Base-by-base conservation (phyloP, 2,888 invertebrate species). In the Tridacna gigas region DNA sequence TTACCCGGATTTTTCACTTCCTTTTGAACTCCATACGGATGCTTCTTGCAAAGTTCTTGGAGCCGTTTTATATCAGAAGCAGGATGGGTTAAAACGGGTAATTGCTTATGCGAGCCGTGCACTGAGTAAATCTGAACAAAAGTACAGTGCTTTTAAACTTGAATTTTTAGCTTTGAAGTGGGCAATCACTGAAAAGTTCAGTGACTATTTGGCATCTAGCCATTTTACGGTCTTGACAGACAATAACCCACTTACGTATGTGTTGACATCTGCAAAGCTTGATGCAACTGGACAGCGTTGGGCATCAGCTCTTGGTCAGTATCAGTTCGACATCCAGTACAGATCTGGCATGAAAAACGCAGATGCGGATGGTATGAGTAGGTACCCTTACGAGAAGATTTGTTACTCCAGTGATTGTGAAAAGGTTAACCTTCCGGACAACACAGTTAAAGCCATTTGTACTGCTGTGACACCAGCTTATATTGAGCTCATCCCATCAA, bases 171-270 rank as follows among this genome's bases (percentile, higher is more conserved):
- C 67, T 7, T 76, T 80, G 47, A 80, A 80, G 47, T 80, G 80
- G 80, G 80, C 76, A n/a, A 69, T 80, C 1, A 78, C 81, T 11
- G 84, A 81, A 15, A 84, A 81, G 22, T 84, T 81, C 63, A n/a
- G n/a, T 11, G 78, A 81, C 22, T 84, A 84, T 75, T 56, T 84
- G 13, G 56, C 65, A 13, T 73, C 56, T n/a, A 77, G 67, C n/a
- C n/a, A n/a, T n/a, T n/a, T n/a, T n/a, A n/a, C n/a, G n/a, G n/a
- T n/a, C n/a, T n/a, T n/a, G n/a, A n/a, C n/a, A n/a, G n/a, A n/a
- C n/a, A n/a, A n/a, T n/a, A n/a, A n/a, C n/a, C n/a, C n/a, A n/a
- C n/a, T 7, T 51, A 77, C 80, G 12, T 71, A 80, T 73, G 74
- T 80, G 15, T 51, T 83, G 20, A 66, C 80, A 11, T 48, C 80